Conservation (phyloP, 2,888 invertebrate genomes). For the Sesamia inferens region DNA sequence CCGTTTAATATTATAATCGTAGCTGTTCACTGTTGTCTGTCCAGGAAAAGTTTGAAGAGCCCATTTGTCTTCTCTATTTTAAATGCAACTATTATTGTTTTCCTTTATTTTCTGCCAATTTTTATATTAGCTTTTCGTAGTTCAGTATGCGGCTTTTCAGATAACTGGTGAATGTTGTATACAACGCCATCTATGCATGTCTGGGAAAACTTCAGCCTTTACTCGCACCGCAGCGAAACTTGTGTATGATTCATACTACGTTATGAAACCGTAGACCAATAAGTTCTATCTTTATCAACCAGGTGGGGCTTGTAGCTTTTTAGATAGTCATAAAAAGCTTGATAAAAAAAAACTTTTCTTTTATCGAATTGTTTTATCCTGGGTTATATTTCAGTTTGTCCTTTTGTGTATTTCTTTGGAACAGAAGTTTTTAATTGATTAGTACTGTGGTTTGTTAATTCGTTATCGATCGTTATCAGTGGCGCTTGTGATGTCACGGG, state of each 20-base stretch:
- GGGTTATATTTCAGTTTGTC: not conserved
- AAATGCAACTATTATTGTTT: not conserved
- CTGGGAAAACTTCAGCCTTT: slow-evolving; percentile 20
- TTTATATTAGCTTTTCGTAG: not conserved
- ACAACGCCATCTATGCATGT: slow-evolving; percentile 50
- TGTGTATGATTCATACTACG: slow-evolving; percentile 33
- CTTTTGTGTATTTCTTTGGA: not conserved
- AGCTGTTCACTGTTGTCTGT: slow-evolving; percentile 49
- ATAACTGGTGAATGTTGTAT: not conserved
- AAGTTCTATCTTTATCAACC: slow-evolving; percentile 32
- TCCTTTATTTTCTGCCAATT: not conserved
- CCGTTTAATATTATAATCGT: slow-evolving; percentile 51
- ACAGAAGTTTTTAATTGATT: not conserved
- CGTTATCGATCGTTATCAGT: slow-evolving; percentile 68
- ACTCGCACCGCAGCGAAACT: not conserved
- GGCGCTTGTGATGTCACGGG: slow-evolving; percentile 78
- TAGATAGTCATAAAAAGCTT: not conserved
- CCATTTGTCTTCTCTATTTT: slow-evolving; percentile 38
- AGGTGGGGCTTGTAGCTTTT: slow-evolving; percentile 45
- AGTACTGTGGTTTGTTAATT: not conserved
- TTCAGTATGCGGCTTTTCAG: not conserved
- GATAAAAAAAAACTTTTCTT: not conserved
- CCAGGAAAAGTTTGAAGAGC: slow-evolving; percentile 22
- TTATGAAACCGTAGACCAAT: slow-evolving; percentile 2
- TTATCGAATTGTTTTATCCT: not conserved